Evolutionary conservation across 1,140 invertebrate species (phyloP), one percentile per base, ranked within the genome.

Genomic region (Sinonovacula constricta): DNA sequence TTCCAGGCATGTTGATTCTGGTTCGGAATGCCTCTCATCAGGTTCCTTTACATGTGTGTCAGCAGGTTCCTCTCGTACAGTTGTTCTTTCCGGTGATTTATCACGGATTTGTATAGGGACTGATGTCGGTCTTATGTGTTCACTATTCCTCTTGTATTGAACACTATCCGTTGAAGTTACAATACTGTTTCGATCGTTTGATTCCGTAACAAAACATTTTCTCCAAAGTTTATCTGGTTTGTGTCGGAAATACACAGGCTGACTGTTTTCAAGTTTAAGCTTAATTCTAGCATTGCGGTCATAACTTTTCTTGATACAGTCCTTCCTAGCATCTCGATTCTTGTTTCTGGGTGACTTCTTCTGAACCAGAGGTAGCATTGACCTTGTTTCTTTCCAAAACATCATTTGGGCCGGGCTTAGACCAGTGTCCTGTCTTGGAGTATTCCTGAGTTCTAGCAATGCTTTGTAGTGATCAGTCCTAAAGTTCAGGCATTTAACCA

Each of bases 401-500:
- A 85, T 57, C 24, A 56, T 56, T 49, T 85, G 39, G 60, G 68
- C 56, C 65, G 80, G 71, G 31, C 57, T 67, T 34, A 26, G 39
- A n/a, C 15, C 53, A 5, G 71, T 75, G 33, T 67, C 69, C 36
- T 80, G 36, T 24, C 71, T 30, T 24, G 81, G 81, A 39, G 79
- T 76, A 65, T 84, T 80, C 66, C 83, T 39, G 22, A 79, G 66
- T 54, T 85, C 66, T 53, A 86, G 36, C 18, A 83, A 54, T 15
- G 69, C 80, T 51, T 80, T 26, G 53, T 79, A 85, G n/a, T 68
- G 69, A 65, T 85, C 82, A 34, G 39, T 30, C 14, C 68, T 63
- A 15, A 75, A 65, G 67, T 82, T 81, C 26, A 72, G 3, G 14
- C 69, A 56, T 75, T 86, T 88, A 18, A 65, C 78, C 56, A 88